Evolutionary conservation across 2,797 vertebrate species (phyloP).

Genomic region (Salarias fasciatus): DNA sequence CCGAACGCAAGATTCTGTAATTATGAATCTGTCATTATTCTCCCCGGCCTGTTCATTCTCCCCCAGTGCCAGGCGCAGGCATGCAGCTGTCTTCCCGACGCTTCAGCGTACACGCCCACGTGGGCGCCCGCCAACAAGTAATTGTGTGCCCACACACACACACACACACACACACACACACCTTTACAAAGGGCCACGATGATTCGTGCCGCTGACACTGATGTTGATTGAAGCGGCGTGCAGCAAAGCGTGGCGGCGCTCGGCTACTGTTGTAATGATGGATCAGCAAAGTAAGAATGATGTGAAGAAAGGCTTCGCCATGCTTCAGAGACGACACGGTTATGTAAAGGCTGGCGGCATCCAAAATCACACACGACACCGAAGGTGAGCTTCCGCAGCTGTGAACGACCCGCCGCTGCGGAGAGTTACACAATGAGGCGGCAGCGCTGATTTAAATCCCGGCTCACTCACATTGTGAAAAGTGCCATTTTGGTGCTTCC

Average conservation of each 20-base stretch:
- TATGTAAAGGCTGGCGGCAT: constrained; percentile 13
- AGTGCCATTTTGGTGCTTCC: neutral
- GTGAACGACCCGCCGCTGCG: constrained; percentile 22
- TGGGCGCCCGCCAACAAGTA: constrained; percentile 30
- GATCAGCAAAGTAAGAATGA: constrained; percentile 60
- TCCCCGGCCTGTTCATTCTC: constrained; percentile 59
- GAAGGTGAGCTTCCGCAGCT: constrained; percentile 35
- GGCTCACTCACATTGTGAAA: constrained; percentile 3
- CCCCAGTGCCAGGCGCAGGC: constrained; percentile 44
- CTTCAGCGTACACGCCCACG: constrained; percentile 59
- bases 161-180: constrained; percentile 10
- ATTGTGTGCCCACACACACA: constrained; percentile 7
- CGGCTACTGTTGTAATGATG: constrained; percentile 59
- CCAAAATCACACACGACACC: constrained; percentile 41
- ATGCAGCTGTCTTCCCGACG: constrained; percentile 52
- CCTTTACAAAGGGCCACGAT: constrained; percentile 48
- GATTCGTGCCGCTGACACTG: constrained; percentile 56
- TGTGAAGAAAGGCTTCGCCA: constrained; percentile 55
- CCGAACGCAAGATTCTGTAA: constrained; percentile 70
- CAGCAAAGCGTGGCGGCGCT: constrained; percentile 57
- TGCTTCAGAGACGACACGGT: constrained; percentile 48
- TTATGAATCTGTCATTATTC: constrained; percentile 83
- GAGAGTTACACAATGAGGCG: constrained; percentile 17
- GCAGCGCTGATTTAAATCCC: constrained; percentile 1
- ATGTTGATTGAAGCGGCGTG: constrained; percentile 66